phyloP scores from a whole-genome alignment of 2,113 vertebrate species.

The Trinectes maculatus region DNA sequence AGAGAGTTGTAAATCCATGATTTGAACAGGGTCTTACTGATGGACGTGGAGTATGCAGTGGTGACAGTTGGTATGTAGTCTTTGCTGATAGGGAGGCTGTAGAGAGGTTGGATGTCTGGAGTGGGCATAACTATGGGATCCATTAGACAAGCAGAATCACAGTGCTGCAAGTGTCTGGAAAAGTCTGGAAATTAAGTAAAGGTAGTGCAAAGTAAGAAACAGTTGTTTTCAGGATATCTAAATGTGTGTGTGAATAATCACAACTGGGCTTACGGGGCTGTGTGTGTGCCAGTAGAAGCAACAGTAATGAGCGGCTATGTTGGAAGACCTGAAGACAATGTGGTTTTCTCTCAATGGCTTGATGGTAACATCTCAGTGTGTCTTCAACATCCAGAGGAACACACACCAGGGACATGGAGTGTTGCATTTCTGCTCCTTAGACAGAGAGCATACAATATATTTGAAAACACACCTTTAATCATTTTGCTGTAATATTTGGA shows the following conservation, averaged over 20 bases:
- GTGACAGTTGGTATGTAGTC: constrained; percentile 81
- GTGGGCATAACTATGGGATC: constrained; percentile 60
- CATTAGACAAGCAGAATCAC: constrained; percentile 67
- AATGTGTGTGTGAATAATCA: constrained; percentile 4
- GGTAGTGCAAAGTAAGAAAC: constrained; percentile 8
- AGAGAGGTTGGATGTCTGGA: constrained; percentile 79
- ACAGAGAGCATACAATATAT: constrained; percentile 34
- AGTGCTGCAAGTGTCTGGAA: constrained; percentile 25
- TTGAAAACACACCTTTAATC: neutral
- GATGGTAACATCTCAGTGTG: constrained; percentile 86
- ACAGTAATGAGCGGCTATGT: constrained; percentile 88
- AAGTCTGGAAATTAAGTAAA: constrained; percentile 30
- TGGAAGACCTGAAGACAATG: constrained; percentile 83
- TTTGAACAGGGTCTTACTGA: constrained; percentile 82
- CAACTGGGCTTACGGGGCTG: constrained; percentile 82
- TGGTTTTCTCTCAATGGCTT: constrained; percentile 82
- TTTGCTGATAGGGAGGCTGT: constrained; percentile 81
- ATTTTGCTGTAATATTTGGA: neutral
- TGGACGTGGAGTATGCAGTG: constrained; percentile 85
- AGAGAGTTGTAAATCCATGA: neutral
- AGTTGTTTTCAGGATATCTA: neutral
- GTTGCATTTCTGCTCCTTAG: constrained; percentile 71
- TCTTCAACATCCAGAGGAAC: constrained; percentile 90
- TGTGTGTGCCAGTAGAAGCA: constrained; percentile 85
- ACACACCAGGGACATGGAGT: constrained; percentile 77